phyloP scores from a whole-genome alignment of 2,797 vertebrate species.

The Acridotheres tristis region DNA sequence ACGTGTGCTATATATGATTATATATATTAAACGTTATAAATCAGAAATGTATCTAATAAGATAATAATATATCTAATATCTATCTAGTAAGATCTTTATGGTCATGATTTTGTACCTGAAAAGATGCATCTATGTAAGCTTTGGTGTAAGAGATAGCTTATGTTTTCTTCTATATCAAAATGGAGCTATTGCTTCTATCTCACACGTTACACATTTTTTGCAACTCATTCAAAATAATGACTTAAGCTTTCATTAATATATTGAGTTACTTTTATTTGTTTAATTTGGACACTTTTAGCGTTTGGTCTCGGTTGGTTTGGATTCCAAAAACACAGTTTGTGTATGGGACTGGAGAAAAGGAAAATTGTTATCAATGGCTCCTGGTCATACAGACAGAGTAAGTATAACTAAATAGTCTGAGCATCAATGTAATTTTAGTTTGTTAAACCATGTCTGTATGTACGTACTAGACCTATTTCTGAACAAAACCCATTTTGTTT shows the following conservation, averaged over 20 bases:
- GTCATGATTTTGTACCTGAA: neutral
- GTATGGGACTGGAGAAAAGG: constrained; percentile 99
- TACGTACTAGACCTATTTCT: neutral
- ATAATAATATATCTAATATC: neutral
- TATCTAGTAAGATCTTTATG: neutral
- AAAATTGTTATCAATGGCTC: constrained; percentile 91
- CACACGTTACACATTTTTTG: neutral
- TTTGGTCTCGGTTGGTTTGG: constrained; percentile 96
- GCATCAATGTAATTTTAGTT: neutral
- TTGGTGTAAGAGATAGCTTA: neutral
- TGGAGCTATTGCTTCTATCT: neutral
- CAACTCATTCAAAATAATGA: neutral
- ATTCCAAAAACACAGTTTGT: constrained; percentile 98
- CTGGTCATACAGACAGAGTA: constrained; percentile 98
- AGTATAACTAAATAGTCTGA: constrained; percentile 47
- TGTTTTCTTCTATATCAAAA: neutral
- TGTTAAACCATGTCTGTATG: neutral
- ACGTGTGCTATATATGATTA: neutral
- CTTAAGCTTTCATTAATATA: neutral
- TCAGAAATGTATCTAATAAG: neutral
- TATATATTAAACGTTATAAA: neutral
- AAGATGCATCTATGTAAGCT: neutral
- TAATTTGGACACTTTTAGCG: constrained; percentile 79
- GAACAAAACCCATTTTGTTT: neutral
- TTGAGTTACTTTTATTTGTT: neutral